A percentile compares a stretch with the other conserved stretches of the same genome.
These are phyloP conservation scores for Otus scops DNA, from an alignment of 2,797 vertebrate genomes.

Conservation along the genomic window DNA sequence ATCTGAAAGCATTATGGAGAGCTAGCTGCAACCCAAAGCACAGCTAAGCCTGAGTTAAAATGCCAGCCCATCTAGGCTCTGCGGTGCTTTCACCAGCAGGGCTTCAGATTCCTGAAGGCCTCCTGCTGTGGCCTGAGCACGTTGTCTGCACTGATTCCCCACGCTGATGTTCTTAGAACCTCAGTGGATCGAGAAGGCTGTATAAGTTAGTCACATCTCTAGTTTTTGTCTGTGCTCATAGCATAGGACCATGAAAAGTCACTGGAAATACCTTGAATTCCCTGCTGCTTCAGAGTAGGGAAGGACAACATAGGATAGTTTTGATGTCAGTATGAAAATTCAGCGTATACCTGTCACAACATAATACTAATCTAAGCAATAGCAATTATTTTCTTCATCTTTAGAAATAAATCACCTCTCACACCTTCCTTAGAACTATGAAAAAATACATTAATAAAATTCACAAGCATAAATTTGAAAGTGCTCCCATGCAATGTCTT, in stretches of 20 bases:
- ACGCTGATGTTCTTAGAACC: neutral
- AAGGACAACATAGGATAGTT: neutral
- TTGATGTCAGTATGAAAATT: neutral
- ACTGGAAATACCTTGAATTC: neutral
- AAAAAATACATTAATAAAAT: neutral
- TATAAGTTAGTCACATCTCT: neutral
- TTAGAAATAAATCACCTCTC: neutral
- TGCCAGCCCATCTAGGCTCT: neutral
- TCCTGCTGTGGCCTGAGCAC: neutral
- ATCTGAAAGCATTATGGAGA: neutral
- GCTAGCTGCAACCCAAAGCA: neutral
- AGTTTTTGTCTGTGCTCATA: neutral
- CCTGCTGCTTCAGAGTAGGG: neutral
- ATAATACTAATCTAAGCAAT: neutral
- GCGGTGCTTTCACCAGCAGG: neutral
- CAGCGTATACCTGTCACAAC: neutral
- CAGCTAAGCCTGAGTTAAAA: neutral
- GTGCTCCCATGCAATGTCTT: neutral
- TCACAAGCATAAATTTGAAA: neutral
- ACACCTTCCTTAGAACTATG: neutral
- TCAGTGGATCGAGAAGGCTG: neutral
- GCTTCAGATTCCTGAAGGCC: neutral
- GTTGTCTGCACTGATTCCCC: fast-evolving
- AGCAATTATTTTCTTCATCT: neutral
- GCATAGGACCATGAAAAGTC: neutral